Evolutionary conservation across 37 sponge, comb jelly and placozoan species (phyloP).

Genomic region (Agelas oroides): DNA sequence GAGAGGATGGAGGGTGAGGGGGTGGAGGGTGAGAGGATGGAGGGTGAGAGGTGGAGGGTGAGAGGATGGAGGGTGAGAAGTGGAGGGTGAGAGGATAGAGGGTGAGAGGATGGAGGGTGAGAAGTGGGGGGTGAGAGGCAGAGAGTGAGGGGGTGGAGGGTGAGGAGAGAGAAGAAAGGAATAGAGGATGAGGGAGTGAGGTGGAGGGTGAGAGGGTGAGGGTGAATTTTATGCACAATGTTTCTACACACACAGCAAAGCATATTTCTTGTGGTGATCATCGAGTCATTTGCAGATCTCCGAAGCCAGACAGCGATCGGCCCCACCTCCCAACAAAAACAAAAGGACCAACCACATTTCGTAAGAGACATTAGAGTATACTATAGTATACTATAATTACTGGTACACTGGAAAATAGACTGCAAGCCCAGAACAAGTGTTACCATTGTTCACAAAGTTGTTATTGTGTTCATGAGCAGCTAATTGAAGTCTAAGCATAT

Average conservation of each 20-base stretch:
- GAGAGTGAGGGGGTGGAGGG: background rate
- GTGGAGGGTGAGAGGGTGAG: background rate
- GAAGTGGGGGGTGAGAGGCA: background rate
- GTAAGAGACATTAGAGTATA: constrained; percentile 17
- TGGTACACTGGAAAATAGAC: background rate
- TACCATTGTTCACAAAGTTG: too few species aligned
- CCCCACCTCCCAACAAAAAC: background rate
- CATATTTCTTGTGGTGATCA: constrained; percentile 85
- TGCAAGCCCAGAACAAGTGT: too few species aligned
- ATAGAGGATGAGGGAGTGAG: too few species aligned
- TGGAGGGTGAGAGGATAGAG: background rate
- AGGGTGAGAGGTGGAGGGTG: background rate
- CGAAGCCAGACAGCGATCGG: constrained; percentile 49
- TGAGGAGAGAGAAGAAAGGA: too few species aligned
- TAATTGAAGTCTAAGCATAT: too few species aligned
- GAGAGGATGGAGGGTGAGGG: too few species aligned
- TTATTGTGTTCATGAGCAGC: too few species aligned
- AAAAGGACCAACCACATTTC: constrained; percentile 26
- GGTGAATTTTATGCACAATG: background rate
- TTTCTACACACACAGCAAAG: constrained; percentile 54
- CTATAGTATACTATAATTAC: background rate
- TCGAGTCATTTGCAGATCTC: constrained; percentile 82
- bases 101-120: background rate
- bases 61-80: too few species aligned
- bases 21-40: background rate